Conservation (phyloP, 2,113 vertebrate genomes). For the Ancistrus triradiatus region DNA sequence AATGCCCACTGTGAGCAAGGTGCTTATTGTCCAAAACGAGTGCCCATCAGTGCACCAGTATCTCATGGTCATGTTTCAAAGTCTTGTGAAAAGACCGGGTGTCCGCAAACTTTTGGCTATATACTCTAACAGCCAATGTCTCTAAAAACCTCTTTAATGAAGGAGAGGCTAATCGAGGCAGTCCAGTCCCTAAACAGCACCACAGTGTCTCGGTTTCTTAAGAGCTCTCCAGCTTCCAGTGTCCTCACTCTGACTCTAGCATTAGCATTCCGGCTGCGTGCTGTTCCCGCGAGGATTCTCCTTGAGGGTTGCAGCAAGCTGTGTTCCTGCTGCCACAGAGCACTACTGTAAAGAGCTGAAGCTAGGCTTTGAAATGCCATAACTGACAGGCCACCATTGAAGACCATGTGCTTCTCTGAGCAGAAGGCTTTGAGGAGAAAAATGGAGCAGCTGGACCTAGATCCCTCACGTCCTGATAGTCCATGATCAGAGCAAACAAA, state of each 20-base stretch:
- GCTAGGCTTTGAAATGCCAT: constrained; percentile 2
- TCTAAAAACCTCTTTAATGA: too few relatives aligned
- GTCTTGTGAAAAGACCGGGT: too few relatives aligned
- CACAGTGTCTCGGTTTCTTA: constrained; percentile 8
- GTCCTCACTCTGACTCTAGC: constrained; percentile 24
- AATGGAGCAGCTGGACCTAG: not conserved
- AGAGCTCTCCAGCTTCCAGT: constrained; percentile 8
- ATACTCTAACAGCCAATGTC: too few relatives aligned
- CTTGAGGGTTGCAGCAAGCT: constrained; percentile 23
- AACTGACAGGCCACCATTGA: constrained; percentile 23
- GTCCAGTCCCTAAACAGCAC: not conserved
- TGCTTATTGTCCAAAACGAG: too few relatives aligned
- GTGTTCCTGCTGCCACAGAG: constrained; percentile 19
- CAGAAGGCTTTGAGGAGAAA: not conserved
- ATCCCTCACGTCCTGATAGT: too few relatives aligned
- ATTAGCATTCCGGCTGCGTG: constrained; percentile 22
- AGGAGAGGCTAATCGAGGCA: too few relatives aligned
- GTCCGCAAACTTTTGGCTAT: too few relatives aligned
- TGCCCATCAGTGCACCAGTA: too few relatives aligned
- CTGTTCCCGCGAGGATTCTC: constrained; percentile 16
- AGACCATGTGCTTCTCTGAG: constrained; percentile 9
- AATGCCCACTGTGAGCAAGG: too few relatives aligned
- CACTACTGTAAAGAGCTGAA: constrained; percentile 21
- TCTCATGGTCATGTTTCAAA: too few relatives aligned
- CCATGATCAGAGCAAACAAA: too few relatives aligned